Conservation (phyloP, 2,797 vertebrate species). For the Limosa lapponica region DNA sequence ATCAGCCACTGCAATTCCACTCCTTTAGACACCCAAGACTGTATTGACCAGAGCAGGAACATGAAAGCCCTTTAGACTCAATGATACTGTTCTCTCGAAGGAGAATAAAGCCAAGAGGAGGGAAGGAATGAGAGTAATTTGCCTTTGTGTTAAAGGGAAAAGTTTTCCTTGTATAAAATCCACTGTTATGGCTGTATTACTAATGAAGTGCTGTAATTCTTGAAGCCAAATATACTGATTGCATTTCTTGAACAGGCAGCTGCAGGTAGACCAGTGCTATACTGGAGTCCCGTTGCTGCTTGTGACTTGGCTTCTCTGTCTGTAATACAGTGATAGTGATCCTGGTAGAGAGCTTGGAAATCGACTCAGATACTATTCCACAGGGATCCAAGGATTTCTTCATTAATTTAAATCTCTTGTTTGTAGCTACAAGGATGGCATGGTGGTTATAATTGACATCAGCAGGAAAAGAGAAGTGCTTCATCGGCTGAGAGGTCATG, state of each 20-base stretch:
- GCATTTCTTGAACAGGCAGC: background rate
- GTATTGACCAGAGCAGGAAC: background rate
- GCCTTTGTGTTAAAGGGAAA: background rate
- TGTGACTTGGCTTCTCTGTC: background rate
- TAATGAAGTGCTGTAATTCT: background rate
- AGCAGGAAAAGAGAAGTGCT: conserved; percentile 90
- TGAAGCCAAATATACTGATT: background rate
- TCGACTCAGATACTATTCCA: background rate
- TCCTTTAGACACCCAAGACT: background rate
- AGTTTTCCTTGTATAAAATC: background rate
- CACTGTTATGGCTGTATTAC: background rate
- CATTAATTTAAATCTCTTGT: background rate
- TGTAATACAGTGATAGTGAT: background rate
- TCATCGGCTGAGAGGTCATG: conserved; percentile 92
- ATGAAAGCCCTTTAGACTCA: background rate
- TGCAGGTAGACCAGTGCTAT: background rate
- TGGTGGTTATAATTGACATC: conserved; percentile 92
- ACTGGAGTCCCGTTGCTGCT: background rate
- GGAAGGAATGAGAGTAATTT: background rate
- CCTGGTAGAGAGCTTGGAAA: background rate
- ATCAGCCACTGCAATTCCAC: background rate
- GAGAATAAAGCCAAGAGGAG: background rate
- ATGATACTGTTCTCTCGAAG: background rate
- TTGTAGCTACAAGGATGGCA: conserved; percentile 94
- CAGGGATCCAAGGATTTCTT: background rate